Base-by-base conservation (phyloP, 2,797 vertebrate genomes). In the Pseudotriccus pelzelni region DNA sequence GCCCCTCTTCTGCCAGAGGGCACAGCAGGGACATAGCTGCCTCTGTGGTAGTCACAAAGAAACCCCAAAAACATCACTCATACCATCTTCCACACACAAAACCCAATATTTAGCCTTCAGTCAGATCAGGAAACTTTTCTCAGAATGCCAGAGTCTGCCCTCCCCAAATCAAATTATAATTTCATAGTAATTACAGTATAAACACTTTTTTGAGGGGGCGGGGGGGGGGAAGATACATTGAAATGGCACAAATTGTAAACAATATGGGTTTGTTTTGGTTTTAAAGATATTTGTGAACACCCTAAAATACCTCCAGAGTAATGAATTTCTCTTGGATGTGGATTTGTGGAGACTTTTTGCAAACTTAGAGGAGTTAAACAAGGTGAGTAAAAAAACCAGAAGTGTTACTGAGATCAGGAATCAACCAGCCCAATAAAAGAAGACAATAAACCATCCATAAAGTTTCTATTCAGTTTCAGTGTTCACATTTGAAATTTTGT, bases 301-400 rank as follows among this genome's bases (percentile, higher is more conserved):
- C 19, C 97, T 99, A 74, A 98, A 97, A 66, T 97, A 98, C 63
- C 98, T 99, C 52, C 98, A 99, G 95, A 97, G 74, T 84, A 98
- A 97, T 20, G 98, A 98, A 24, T 98, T 98, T 96, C 98, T 99
- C 46, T 78, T 96, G 53, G 99, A 99, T 80, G 97, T 99, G 44
- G 98, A 99, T 84, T 93, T 96, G 55, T 98, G 98, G 98, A 98
- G 98, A 91, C 98, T 99, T 84, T 99, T 99, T 70, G 98, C 98
- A 53, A 99, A 99, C 95, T 98, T 99, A 92, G 98, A 98, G 32
- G 98, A 99, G 67, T 98, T 99, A 94, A 99, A 98, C 94, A 98
- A 99, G 99, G 99, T 99, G 96, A 98, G 97, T 79, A 78, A 52
- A 84, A 93, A 39, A 63, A 27, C 7, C 8, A 64, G 6, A 64